Percentiles rank a stretch among this genome's conserved stretches.
These are phyloP conservation scores for Drosophila falleni DNA, from an alignment of 2,888 invertebrate genomes.

Conservation along the genomic window DNA sequence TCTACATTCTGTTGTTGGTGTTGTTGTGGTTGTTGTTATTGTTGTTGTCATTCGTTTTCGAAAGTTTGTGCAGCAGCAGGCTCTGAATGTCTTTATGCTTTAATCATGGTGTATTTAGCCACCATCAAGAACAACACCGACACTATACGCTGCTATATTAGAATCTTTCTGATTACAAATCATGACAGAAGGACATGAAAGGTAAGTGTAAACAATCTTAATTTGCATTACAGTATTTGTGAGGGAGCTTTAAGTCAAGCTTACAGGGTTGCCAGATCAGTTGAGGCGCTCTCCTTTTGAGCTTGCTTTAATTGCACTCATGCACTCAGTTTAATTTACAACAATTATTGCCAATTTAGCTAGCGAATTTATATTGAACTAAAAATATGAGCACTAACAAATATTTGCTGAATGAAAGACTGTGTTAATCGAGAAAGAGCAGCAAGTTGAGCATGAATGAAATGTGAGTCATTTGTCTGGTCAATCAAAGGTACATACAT, in stretches of 20 bases:
- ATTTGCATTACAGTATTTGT: neutral
- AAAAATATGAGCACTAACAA: constrained; percentile 22
- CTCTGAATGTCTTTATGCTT: constrained; percentile 90
- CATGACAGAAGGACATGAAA: constrained; percentile 97
- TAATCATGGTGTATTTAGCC: constrained; percentile 93
- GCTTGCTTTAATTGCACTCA: constrained; percentile 29
- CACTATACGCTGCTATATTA: constrained; percentile 92
- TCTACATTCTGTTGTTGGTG: constrained; percentile 3
- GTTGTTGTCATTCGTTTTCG: constrained; percentile 59
- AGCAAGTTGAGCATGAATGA: constrained; percentile 44
- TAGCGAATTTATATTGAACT: constrained; percentile 49
- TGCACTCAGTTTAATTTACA: constrained; percentile 41
- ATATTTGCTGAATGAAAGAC: constrained; percentile 53
- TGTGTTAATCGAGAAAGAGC: constrained; percentile 21
- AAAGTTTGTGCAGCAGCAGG: constrained; percentile 84
- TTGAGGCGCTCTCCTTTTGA: neutral
- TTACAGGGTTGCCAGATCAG: constrained; percentile 39
- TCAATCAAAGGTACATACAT: constrained; percentile 32
- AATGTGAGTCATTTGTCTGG: constrained; percentile 59
- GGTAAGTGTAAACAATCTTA: constrained; percentile 87
- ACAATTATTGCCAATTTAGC: constrained; percentile 57
- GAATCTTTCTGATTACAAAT: constrained; percentile 93
- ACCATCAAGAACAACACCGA: constrained; percentile 83
- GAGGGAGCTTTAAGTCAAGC: constrained; percentile 11
- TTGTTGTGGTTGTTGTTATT: constrained; percentile 34